Percentiles rank a stretch among this genome's conserved stretches.
Evolutionary conservation across 2,888 invertebrate species (phyloP).

Genomic region (Willowsia nigromaculata): DNA sequence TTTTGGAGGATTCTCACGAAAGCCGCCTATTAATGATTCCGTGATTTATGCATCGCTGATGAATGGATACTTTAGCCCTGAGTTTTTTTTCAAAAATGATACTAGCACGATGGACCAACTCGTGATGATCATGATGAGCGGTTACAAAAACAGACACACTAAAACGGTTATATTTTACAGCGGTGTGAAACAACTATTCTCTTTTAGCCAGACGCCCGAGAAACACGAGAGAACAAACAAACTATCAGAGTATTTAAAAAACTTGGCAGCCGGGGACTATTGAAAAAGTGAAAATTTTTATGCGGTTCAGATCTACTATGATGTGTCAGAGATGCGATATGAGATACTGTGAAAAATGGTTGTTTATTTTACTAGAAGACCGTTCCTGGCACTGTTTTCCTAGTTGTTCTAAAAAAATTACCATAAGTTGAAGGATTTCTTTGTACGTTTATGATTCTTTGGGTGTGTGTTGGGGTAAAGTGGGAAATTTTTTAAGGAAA

Average conservation of each 20-base stretch:
- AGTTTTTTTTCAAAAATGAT: not conserved
- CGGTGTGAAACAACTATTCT: no score
- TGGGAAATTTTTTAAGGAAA: no score
- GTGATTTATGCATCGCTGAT: no score
- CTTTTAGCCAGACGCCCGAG: conserved; percentile 19
- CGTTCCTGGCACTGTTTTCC: not conserved
- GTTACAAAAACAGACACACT: not conserved
- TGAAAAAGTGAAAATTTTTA: no score
- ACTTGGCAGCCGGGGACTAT: not conserved
- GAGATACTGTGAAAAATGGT: no score
- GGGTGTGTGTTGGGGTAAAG: conserved; percentile 3
- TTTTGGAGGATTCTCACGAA: no score
- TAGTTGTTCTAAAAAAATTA: not conserved
- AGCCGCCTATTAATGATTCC: no score
- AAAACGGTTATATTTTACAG: no score
- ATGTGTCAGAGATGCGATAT: no score
- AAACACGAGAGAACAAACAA: conserved; percentile 65
- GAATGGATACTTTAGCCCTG: no score
- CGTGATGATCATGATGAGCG: not conserved
- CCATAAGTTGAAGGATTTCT: not conserved
- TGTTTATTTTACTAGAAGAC: no score
- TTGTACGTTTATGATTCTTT: not conserved
- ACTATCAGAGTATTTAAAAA: conserved; percentile 51
- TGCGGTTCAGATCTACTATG: no score
- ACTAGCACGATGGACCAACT: not conserved